These are phyloP conservation scores for Sebastiscus tertius DNA, from an alignment of 2,797 vertebrate species.

Conservation along the genomic window DNA sequence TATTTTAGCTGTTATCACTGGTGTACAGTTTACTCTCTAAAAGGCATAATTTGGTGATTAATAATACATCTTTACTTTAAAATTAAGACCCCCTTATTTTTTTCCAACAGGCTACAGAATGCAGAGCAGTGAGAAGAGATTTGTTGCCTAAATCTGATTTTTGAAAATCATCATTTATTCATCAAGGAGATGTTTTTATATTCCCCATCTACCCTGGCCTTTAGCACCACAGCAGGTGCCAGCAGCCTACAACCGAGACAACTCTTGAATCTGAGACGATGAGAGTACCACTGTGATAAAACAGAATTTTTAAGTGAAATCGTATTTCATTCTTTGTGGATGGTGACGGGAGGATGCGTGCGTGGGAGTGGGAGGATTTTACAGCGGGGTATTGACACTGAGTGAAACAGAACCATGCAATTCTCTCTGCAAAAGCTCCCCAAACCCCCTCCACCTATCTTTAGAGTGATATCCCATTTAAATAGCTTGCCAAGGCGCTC, in stretches of 20 bases:
- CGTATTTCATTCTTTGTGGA: conserved; percentile 1
- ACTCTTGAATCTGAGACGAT: not conserved
- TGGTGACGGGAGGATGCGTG: conserved; percentile 17
- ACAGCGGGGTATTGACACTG: conserved; percentile 38
- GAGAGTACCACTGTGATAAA: not conserved
- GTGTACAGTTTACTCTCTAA: not conserved
- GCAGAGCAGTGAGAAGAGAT: not conserved
- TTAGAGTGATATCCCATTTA: conserved; percentile 76
- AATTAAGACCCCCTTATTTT: not conserved
- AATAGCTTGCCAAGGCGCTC: conserved; percentile 65
- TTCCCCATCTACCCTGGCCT: conserved; percentile 17
- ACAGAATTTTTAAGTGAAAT: conserved; percentile 7
- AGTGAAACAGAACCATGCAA: conserved; percentile 46
- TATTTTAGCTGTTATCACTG: not conserved
- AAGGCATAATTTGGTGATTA: not conserved
- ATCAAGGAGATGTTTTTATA: conserved; percentile 38
- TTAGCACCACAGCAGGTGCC: conserved; percentile 11
- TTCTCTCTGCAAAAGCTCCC: conserved; percentile 47
- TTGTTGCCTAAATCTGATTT: conserved; percentile 20
- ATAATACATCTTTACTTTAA: not conserved
- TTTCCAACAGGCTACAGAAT: not conserved
- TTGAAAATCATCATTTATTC: conserved; percentile 53
- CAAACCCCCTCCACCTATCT: conserved; percentile 26
- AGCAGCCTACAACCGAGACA: conserved; percentile 6
- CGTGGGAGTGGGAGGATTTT: conserved; percentile 35